These are phyloP conservation scores for Globia sparganii DNA, from an alignment of 2,888 invertebrate species.

Conservation along the genomic window DNA sequence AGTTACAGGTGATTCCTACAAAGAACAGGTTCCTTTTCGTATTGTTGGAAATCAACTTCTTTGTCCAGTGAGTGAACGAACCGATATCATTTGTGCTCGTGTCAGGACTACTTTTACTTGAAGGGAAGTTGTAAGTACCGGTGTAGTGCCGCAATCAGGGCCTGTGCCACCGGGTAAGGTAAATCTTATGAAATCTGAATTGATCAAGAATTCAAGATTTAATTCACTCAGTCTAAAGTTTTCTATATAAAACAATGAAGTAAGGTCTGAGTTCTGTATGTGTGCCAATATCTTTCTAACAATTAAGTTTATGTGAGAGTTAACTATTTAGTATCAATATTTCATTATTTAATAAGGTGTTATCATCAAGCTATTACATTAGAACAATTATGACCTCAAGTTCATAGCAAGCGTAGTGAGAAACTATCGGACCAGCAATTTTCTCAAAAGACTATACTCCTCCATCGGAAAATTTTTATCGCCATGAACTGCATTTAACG, in stretches of 20 bases:
- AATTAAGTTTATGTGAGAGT: neutral
- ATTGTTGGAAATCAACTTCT: constrained; percentile 78
- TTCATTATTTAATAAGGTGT: constrained; percentile 39
- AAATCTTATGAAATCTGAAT: constrained; percentile 48
- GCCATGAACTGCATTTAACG: constrained; percentile 1
- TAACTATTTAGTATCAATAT: constrained; percentile 29
- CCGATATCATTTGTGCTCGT: constrained; percentile 65
- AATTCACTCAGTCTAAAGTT: neutral
- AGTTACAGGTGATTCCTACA: constrained; percentile 84
- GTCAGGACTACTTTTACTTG: constrained; percentile 78
- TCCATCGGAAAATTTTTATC: constrained; percentile 18
- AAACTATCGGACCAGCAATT: constrained; percentile 31
- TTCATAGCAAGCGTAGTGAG: constrained; percentile 23
- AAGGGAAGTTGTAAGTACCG: constrained; percentile 58
- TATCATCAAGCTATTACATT: constrained; percentile 34
- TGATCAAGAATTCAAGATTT: constrained; percentile 4
- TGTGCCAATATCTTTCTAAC: constrained; percentile 9
- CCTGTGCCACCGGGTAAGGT: constrained; percentile 23
- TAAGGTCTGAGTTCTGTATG: neutral
- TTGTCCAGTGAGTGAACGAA: constrained; percentile 71
- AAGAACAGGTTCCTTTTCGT: constrained; percentile 81
- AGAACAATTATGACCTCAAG: constrained; percentile 41
- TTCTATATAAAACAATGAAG: neutral
- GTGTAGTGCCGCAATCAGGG: constrained; percentile 42
- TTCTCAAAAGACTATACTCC: constrained; percentile 22